Percentiles rank a stretch among this genome's conserved stretches.
These are phyloP conservation scores for Amphilophus citrinellus DNA, from an alignment of 2,113 vertebrate species.

Conservation along the genomic window DNA sequence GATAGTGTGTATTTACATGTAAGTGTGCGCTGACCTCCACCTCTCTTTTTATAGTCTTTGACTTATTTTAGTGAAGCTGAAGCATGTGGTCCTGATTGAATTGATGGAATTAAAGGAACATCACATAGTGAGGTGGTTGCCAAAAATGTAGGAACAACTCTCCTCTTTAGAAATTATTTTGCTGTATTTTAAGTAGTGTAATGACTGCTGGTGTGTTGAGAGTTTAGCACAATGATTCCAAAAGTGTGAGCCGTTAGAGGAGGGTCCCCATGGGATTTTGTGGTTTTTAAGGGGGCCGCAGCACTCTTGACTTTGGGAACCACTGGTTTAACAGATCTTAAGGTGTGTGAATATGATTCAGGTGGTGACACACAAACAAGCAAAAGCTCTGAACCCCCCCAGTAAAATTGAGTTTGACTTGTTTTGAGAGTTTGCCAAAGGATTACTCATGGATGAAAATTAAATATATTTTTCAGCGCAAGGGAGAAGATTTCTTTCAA, in stretches of 20 bases:
- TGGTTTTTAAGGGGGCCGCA: too few relatives aligned
- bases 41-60: neutral
- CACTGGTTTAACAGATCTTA: neutral
- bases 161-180: neutral
- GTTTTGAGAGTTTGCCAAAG: neutral
- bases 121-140: neutral
- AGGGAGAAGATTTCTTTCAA: neutral
- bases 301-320: too few relatives aligned
- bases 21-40: neutral
- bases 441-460: too few relatives aligned
- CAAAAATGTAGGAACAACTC: neutral
- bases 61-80: neutral
- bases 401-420: neutral
- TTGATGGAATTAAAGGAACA: too few relatives aligned
- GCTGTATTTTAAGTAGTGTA: neutral
- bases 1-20: slow-evolving; percentile 1
- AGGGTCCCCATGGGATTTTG: too few relatives aligned
- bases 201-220: neutral
- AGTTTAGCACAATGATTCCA: neutral
- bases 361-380: neutral
- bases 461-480: too few relatives aligned
- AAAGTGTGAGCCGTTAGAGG: too few relatives aligned
- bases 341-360: neutral
- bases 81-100: neutral
- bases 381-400: too few relatives aligned